Evolutionary conservation across 1,140 invertebrate genomes (phyloP), one percentile per base, ranked within the genome.

Genomic region (Coenobita brevimanus): DNA sequence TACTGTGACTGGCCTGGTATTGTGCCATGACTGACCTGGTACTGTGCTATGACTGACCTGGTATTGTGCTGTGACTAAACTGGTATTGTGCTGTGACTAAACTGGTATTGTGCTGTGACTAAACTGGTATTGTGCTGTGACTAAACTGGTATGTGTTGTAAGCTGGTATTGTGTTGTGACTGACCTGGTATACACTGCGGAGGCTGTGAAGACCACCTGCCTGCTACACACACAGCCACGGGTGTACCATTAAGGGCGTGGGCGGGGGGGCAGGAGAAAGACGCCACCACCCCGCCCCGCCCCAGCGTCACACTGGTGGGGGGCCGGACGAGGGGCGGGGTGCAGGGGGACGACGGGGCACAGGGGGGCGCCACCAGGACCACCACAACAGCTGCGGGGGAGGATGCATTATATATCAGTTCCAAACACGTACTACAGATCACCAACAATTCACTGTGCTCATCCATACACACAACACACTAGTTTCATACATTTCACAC

Each of bases 161-260:
- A n/a, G n/a, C n/a, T n/a, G n/a, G n/a, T n/a, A n/a, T n/a, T n/a
- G n/a, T n/a, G n/a, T n/a, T 50, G 46, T 50, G 6, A 50, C 46
- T 50, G 6, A 73, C 46, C 67, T 17, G 10, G n/a, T 27, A 75
- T 3, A 27, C 88, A 89, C 38, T 76, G n/a, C 1, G 88, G 88
- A 15, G 43, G 41, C 10, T 80, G 67, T 13, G 89, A 81, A 13
- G 89, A 89, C 89, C 89, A 90, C 46, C 64, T 83, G 1, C 89
- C 82, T 21, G 43, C 76, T 21, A 90, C 36, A 41, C 89, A 90
- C 27, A 90, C 87, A 3, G 89, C 87, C 24, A 90, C 62, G 46
- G 60, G 13, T 46, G 86, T 85, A 3, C 89, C 89, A 1, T 81
- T 57, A 8, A 90, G 69, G 30, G 83, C 81, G 78, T 86, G 82